A percentile compares a stretch with the other conserved stretches of the same genome.
These are phyloP conservation scores for Leucopternis melanops DNA, from an alignment of 2,113 vertebrate species.

Conservation along the genomic window DNA sequence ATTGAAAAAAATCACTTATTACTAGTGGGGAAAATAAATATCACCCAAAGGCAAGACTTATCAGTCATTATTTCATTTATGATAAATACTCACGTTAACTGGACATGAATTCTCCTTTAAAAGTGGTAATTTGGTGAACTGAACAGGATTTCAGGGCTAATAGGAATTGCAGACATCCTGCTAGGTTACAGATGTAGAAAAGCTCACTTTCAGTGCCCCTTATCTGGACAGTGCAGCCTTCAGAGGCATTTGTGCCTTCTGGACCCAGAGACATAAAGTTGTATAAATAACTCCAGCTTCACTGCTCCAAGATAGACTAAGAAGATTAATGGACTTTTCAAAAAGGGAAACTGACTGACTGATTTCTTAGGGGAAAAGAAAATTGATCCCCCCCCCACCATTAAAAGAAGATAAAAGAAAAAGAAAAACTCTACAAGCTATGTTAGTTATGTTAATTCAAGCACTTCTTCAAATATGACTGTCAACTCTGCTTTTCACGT, in stretches of 20 bases:
- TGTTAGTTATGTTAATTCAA: not conserved
- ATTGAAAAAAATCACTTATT: not conserved
- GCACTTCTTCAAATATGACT: not conserved
- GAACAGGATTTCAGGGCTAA: not conserved
- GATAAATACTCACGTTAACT: not conserved
- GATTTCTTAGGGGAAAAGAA: not conserved
- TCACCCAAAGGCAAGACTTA: not conserved
- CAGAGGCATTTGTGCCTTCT: slow-evolving; percentile 10
- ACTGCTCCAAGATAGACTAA: not conserved
- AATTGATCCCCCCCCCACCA: not conserved
- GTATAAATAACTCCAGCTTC: slow-evolving; percentile 3
- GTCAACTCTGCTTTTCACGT: not conserved
- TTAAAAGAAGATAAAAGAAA: not conserved
- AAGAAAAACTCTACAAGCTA: not conserved
- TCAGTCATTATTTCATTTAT: not conserved
- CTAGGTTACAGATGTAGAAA: not conserved
- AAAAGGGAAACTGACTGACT: not conserved
- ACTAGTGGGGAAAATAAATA: not conserved
- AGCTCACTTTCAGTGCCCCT: not conserved
- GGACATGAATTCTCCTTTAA: not conserved
- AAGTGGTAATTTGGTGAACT: not conserved
- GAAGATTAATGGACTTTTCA: not conserved
- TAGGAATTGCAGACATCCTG: not conserved
- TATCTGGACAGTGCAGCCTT: slow-evolving; percentile 38
- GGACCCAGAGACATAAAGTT: not conserved